These are phyloP conservation scores for Coleophora deauratella DNA, from an alignment of 2,888 invertebrate genomes.

Conservation along the genomic window DNA sequence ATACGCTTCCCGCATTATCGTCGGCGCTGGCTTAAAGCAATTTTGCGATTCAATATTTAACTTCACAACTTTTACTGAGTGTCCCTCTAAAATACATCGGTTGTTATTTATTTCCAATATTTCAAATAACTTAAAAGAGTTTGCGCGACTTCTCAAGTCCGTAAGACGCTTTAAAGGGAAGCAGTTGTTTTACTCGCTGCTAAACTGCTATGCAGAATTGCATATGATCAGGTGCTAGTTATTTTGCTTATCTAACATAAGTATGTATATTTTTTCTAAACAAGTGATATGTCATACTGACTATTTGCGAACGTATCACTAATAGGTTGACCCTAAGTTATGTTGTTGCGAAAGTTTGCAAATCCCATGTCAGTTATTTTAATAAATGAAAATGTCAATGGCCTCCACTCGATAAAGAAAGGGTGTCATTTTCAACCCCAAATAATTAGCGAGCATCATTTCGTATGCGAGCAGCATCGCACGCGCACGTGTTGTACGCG, in stretches of 20 bases:
- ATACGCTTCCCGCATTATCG: conserved; percentile 50
- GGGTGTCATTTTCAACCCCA: conserved; percentile 37
- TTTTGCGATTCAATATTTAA: conserved; percentile 69
- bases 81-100: conserved; percentile 44
- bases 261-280: no score
- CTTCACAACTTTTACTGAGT: conserved; percentile 59
- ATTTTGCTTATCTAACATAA: no score
- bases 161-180: no score
- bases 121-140: conserved; percentile 1
- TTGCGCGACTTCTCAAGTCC: no score
- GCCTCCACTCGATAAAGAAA: conserved; percentile 11
- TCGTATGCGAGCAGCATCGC: conserved; percentile 25
- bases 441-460: conserved; percentile 43
- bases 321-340: no score
- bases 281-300: no score
- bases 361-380: no score
- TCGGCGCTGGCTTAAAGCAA: conserved; percentile 63
- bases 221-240: no score
- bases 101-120: conserved; percentile 7
- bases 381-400: not conserved
- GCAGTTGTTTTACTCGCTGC: no score
- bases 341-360: not conserved
- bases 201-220: no score
- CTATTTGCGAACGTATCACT: no score
- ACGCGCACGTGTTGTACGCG: conserved; percentile 22